phyloP scores from a whole-genome alignment of 1,140 invertebrate species.

The Stegodyphus dumicola region DNA sequence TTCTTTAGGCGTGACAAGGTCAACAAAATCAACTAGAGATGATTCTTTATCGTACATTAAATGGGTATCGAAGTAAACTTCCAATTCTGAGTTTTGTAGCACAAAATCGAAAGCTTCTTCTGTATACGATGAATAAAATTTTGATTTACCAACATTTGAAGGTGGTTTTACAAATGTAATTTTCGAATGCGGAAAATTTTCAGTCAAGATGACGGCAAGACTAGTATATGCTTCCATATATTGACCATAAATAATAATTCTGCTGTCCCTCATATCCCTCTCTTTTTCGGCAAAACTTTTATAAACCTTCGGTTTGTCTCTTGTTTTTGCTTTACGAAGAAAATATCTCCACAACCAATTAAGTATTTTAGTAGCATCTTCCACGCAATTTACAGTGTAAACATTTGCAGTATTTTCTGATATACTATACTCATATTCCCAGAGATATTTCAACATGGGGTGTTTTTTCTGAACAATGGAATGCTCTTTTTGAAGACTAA shows the following conservation, averaged over 20 bases:
- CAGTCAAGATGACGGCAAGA: not conserved
- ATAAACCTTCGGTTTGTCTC: slow-evolving; percentile 5
- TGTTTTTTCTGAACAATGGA: not conserved
- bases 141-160: not conserved
- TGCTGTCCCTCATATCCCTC: not conserved
- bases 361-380: not conserved
- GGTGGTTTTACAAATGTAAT: slow-evolving; percentile 6
- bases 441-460: slow-evolving; percentile 9
- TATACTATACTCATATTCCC: not conserved
- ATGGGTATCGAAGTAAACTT: not conserved
- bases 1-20: not conserved
- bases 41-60: slow-evolving; percentile 8
- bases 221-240: slow-evolving; percentile 12
- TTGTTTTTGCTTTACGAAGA: not conserved
- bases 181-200: slow-evolving; percentile 12
- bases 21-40: slow-evolving; percentile 2
- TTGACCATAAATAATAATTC: slow-evolving; percentile 33
- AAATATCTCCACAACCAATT: slow-evolving; percentile 40
- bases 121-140: not conserved
- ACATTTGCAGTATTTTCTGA: slow-evolving; percentile 7
- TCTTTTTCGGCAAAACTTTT: slow-evolving; percentile 14
- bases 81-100: not conserved
- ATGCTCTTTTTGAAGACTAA: not conserved
- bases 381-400: slow-evolving; percentile 16
- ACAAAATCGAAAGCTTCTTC: not conserved